Evolutionary conservation across 2,797 vertebrate species (phyloP).

Genomic region (Falco novaeseelandiae): DNA sequence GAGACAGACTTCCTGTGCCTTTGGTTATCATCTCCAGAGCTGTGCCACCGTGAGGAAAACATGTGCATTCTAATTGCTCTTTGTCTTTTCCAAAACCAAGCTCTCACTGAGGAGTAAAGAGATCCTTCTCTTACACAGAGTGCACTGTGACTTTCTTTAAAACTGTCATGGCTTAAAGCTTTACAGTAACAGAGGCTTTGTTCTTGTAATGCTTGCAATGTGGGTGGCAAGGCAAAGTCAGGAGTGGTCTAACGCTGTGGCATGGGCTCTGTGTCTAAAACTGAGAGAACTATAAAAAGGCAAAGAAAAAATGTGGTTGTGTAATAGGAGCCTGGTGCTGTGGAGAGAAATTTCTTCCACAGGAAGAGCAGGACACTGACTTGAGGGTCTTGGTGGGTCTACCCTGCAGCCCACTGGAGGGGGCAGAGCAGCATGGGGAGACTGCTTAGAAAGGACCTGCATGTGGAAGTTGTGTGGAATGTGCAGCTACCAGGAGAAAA

Average conservation of each 20-base stretch:
- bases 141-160: background rate
- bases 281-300: constrained; percentile 8
- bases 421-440: background rate
- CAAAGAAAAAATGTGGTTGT: constrained; percentile 31
- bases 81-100: background rate
- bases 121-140: background rate
- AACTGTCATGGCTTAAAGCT: constrained; percentile 3
- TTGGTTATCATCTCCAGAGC: background rate
- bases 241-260: constrained; percentile 18
- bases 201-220: constrained; percentile 19
- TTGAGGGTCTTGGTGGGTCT: background rate
- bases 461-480: background rate
- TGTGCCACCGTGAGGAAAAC: background rate
- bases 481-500: background rate
- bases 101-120: background rate
- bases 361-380: background rate
- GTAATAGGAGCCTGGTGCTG: constrained; percentile 6
- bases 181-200: constrained; percentile 53
- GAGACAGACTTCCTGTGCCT: background rate
- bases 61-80: background rate
- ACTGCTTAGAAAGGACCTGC: background rate
- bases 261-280: background rate
- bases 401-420: background rate
- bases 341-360: background rate
- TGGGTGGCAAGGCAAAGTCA: constrained; percentile 57